phyloP scores from a whole-genome alignment of 2,888 invertebrate genomes.

The Thereva unica region DNA sequence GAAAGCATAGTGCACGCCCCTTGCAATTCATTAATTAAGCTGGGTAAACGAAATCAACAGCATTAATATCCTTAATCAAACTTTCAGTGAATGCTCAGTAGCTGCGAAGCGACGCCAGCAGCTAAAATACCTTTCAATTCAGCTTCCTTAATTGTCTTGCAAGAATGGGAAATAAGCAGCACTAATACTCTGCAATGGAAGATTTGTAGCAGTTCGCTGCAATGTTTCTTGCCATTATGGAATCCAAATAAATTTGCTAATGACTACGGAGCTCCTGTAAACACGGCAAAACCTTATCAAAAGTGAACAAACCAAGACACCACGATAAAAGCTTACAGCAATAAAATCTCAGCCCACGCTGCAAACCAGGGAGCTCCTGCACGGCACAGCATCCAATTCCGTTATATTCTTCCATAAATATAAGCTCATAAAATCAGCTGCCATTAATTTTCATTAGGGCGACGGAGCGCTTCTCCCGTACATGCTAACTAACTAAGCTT shows the following conservation, averaged over 20 bases:
- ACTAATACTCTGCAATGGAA: no score
- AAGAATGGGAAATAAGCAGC: no score
- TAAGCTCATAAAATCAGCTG: conserved; percentile 38
- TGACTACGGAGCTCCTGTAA: conserved; percentile 15
- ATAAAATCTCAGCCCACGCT: conserved; percentile 5
- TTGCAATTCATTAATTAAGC: no score
- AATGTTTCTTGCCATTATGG: conserved; percentile 14
- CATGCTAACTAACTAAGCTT: conserved; percentile 37
- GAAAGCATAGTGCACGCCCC: no score
- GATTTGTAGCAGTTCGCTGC: background rate
- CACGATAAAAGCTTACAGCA: conserved; percentile 6
- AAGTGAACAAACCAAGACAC: conserved; percentile 29
- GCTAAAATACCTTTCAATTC: no score
- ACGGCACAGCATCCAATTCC: conserved; percentile 15
- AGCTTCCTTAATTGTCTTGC: no score
- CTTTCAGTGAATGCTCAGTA: no score
- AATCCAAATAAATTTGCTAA: conserved; percentile 30
- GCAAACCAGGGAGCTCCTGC: conserved; percentile 4
- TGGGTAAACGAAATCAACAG: no score
- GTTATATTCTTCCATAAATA: conserved; percentile 39
- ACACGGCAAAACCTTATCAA: conserved; percentile 26
- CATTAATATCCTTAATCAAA: no score
- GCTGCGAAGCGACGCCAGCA: no score
- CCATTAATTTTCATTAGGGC: conserved; percentile 40
- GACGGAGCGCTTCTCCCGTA: conserved; percentile 26